These are phyloP conservation scores for Cryptotis parvus DNA, from an alignment of 2,113 vertebrate species.

Conservation along the genomic window DNA sequence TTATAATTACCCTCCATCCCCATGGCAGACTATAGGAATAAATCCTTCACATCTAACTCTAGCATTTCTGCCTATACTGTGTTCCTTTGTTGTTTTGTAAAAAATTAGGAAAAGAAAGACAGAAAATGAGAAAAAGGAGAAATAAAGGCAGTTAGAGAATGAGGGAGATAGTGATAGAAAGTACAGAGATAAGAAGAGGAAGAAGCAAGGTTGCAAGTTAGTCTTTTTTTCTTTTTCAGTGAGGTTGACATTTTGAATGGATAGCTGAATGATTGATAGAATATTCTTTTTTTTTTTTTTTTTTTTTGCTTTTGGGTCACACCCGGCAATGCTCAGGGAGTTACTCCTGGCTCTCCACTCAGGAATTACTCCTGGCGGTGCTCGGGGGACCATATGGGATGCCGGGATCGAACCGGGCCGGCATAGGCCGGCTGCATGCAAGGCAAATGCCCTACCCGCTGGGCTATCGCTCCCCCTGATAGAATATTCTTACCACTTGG, in stretches of 20 bases:
- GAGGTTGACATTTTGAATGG: not conserved
- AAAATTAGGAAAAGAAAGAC: not conserved
- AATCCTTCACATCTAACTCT: conserved; percentile 32
- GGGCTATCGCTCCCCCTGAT: too few species aligned
- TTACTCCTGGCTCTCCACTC: too few species aligned
- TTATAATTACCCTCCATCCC: conserved; percentile 23
- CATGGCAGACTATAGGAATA: conserved; percentile 30
- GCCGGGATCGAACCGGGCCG: too few species aligned
- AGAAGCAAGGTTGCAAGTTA: conserved; percentile 29
- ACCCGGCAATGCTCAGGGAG: too few species aligned
- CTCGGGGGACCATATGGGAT: too few species aligned
- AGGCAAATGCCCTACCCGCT: too few species aligned
- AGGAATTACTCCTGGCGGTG: too few species aligned
- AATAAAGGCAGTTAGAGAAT: not conserved
- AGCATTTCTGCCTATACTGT: not conserved
- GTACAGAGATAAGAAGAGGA: not conserved
- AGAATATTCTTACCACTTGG: not conserved
- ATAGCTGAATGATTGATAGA: not conserved
- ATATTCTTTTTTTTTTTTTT: too few species aligned
- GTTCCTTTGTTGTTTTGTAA: not conserved
- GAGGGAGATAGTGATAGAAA: not conserved
- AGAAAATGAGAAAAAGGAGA: conserved; percentile 6
- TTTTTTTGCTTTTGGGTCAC: too few species aligned
- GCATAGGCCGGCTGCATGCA: too few species aligned
- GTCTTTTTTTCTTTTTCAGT: conserved; percentile 16